Conservation (phyloP, 2,888 invertebrate species). For the Pyrrhosoma nymphula region DNA sequence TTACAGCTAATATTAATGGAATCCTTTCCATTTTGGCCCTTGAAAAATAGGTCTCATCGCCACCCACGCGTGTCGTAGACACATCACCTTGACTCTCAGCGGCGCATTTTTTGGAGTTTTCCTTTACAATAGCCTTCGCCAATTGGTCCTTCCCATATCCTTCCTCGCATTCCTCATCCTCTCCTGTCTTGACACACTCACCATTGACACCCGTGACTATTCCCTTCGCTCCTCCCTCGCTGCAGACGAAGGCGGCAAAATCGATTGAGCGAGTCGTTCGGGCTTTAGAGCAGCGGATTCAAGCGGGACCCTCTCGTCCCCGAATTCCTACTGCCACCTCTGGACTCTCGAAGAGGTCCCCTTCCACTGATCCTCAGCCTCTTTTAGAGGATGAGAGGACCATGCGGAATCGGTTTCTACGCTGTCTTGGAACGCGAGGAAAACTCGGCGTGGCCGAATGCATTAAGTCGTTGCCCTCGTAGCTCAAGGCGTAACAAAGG, state of each 20-base stretch:
- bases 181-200: no score
- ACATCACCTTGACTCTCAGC: no score
- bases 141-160: no score
- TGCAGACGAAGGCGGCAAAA: background rate
- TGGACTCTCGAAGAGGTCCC: background rate
- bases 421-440: background rate
- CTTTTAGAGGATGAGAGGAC: background rate
- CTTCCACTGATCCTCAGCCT: background rate
- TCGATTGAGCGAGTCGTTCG: background rate
- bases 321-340: background rate
- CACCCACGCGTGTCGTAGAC: no score
- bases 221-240: background rate
- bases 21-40: no score
- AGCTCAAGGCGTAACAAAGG: background rate
- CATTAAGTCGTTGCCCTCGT: background rate
- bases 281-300: background rate
- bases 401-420: slow-evolving; percentile 27
- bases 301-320: background rate
- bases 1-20: no score
- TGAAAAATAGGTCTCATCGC: no score
- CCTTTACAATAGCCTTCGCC: no score
- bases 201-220: background rate
- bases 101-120: no score
- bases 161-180: no score
- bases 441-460: background rate